These are phyloP conservation scores for Abscondita cerata DNA, from an alignment of 2,888 invertebrate genomes.

Conservation along the genomic window DNA sequence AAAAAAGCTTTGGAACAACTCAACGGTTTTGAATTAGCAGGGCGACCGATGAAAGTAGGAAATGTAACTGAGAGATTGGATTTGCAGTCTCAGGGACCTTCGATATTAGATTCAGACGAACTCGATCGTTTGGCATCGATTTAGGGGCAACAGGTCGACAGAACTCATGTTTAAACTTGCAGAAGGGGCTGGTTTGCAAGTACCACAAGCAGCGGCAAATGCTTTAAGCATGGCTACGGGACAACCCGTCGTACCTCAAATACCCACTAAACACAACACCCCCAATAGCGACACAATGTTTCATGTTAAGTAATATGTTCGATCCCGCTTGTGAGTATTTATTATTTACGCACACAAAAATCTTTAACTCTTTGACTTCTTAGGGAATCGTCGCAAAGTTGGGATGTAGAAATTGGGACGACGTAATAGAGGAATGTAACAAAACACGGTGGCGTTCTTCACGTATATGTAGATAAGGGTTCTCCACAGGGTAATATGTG, in stretches of 20 bases:
- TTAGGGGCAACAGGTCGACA: constrained; percentile 94
- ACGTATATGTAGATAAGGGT: constrained; percentile 93
- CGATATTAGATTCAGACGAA: constrained; percentile 92
- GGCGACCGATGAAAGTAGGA: constrained; percentile 98
- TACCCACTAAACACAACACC: constrained; percentile 71
- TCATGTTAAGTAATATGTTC: constrained; percentile 99
- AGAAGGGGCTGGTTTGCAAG: constrained; percentile 90
- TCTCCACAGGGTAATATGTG: constrained; percentile 94
- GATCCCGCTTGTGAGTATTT: constrained; percentile 83
- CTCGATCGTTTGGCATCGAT: constrained; percentile 94
- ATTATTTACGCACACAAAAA: background rate
- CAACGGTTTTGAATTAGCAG: constrained; percentile 98
- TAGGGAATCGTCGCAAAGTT: constrained; percentile 75
- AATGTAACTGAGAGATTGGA: constrained; percentile 93
- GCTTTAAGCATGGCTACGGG: constrained; percentile 78
- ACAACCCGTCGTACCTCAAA: constrained; percentile 71
- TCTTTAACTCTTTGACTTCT: constrained; percentile 46
- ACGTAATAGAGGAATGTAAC: constrained; percentile 97
- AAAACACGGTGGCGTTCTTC: constrained; percentile 96
- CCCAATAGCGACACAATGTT: constrained; percentile 98
- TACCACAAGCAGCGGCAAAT: constrained; percentile 93
- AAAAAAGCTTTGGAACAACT: constrained; percentile 98
- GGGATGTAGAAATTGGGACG: constrained; percentile 96
- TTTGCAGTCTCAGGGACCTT: constrained; percentile 73
- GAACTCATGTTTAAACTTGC: constrained; percentile 99